Conservation (phyloP, 2,797 vertebrate genomes). For the Rhabdomys pumilio region DNA sequence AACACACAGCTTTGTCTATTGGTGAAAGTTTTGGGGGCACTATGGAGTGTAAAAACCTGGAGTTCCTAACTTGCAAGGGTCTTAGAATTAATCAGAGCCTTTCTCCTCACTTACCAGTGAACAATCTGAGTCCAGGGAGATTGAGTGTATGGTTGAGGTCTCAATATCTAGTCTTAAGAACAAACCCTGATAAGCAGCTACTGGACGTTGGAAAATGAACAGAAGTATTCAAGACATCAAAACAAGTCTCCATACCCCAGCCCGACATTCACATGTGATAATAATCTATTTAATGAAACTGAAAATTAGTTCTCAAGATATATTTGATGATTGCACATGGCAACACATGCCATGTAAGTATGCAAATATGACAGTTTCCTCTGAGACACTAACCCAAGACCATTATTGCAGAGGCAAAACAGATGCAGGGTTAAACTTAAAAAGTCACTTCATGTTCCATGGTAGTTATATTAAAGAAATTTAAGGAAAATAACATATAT, state of each 20-base stretch:
- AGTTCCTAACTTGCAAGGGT: background rate
- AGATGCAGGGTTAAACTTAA: background rate
- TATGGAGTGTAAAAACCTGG: background rate
- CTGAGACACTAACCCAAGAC: background rate
- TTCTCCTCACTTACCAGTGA: slow-evolving; percentile 53
- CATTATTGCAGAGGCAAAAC: background rate
- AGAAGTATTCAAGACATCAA: accelerated
- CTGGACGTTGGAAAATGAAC: accelerated
- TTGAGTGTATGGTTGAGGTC: background rate
- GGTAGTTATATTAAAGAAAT: background rate
- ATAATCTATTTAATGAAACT: background rate
- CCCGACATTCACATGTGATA: background rate
- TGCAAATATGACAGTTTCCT: accelerated
- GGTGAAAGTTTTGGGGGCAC: background rate
- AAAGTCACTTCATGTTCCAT: background rate
- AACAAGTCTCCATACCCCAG: too few species aligned
- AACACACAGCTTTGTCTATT: slow-evolving; percentile 2
- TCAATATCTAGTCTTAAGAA: background rate
- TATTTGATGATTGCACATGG: background rate
- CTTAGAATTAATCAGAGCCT: background rate
- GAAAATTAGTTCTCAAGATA: background rate
- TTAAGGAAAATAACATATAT: background rate
- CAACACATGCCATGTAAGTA: background rate
- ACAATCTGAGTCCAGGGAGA: background rate
- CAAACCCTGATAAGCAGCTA: accelerated